Evolutionary conservation across 2,113 vertebrate species (phyloP), one percentile per base, ranked within the genome.

Genomic region (Zingel zingel): DNA sequence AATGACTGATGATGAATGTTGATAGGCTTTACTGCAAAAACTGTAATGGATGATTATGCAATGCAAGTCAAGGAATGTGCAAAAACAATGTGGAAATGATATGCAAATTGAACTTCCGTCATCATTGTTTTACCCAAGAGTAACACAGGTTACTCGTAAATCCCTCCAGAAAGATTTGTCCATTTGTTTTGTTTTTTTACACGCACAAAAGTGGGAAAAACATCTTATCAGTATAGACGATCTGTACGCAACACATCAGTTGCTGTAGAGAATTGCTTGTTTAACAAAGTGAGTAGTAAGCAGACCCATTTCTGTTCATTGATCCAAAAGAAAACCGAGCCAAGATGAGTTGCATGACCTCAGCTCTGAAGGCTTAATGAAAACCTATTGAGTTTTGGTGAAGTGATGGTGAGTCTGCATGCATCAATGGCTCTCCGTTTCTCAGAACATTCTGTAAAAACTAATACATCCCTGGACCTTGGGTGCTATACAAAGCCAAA

Each of bases 361-460:
- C 72, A 59, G 67, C 79, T 74, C 33, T 75, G 58, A 87, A 78
- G 67, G 33, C 39, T 83, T 74, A 77, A 84, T 78, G 61, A 87
- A 62, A 88, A 66, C 63, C 59, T 85, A 83, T 86, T 84, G 70
- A 86, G 71, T 84, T 84, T 87, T 59, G 15, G 15, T 67, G 51
- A 71, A 81, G 48, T 74, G 82, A 71, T 53, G 61, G 64, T 51
- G 53, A 69, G 48, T 54, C 62, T 39, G 77, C 12, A 48, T 68
- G 63, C 58, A 25, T 80, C 78, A 80, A 13, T 77, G 51, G 45
- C 30, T 51, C 14, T 53, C 63, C 0, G 19, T 77, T 89, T 89
- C 84, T 76, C 36, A 33, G 83, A 92, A 82, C 62, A 86, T 72
- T 80, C 69, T 76, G 45, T 69, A 30, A 64, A 82, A 87, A 81